A percentile compares a stretch with the other conserved stretches of the same genome.
phyloP scores from a whole-genome alignment of 2,113 vertebrate species.

The Lichenostomus cassidix region DNA sequence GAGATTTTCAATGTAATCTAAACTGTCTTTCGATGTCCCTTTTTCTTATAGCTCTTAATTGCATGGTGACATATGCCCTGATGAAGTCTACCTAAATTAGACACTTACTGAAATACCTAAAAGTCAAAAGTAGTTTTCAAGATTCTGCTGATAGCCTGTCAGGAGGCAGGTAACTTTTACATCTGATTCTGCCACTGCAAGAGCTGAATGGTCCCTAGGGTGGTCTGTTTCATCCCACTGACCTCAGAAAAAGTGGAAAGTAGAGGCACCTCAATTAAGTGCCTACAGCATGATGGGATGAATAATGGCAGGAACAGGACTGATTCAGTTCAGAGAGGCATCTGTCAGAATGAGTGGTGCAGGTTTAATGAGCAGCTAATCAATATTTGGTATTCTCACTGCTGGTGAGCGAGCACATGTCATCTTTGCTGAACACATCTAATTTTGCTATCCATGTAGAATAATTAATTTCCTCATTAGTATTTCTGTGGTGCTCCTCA shows the following conservation, averaged over 20 bases:
- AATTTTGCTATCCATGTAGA: conserved; percentile 22
- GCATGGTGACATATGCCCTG: neutral
- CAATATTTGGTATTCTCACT: conserved; percentile 54
- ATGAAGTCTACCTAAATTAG: neutral
- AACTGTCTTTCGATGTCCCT: neutral
- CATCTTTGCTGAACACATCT: conserved; percentile 42
- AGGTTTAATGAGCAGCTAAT: conserved; percentile 53
- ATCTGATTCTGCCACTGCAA: neutral
- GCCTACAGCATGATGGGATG: neutral
- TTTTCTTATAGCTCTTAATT: neutral
- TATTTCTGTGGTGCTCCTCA: neutral
- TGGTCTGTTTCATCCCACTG: neutral
- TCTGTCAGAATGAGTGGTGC: conserved; percentile 29
- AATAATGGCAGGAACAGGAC: conserved; percentile 16
- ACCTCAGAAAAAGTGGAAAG: neutral
- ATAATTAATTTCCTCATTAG: conserved; percentile 60
- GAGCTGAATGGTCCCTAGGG: neutral
- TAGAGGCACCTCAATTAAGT: neutral
- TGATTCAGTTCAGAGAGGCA: neutral
- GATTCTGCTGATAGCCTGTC: neutral
- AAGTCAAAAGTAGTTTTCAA: neutral
- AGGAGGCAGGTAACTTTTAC: neutral
- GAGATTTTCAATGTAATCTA: neutral
- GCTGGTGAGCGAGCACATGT: neutral
- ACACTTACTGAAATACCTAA: neutral